Conservation (phyloP, 2,888 invertebrate species). For the Philonicus albiceps region DNA sequence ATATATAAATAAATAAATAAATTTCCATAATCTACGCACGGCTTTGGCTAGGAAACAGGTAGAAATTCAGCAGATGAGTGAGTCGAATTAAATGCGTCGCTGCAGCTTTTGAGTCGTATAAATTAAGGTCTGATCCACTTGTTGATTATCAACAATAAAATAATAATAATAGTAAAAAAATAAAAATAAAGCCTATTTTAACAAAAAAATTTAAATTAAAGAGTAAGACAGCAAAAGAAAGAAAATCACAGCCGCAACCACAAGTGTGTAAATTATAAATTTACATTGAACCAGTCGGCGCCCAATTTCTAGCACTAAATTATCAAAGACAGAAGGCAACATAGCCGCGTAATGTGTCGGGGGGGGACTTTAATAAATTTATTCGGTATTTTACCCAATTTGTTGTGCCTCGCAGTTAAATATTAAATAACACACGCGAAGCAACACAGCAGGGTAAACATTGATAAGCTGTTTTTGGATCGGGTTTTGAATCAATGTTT, state of each 20-base stretch:
- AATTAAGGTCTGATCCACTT: conserved; percentile 5
- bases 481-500: neutral
- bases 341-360: neutral
- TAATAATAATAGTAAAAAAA: neutral
- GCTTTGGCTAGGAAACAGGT: conserved; percentile 3
- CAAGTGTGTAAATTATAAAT: neutral
- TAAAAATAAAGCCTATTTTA: too few relatives aligned
- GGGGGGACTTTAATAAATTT: neutral
- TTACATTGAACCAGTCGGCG: neutral
- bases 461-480: conserved; percentile 1
- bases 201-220: neutral
- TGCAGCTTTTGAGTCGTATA: conserved; percentile 19
- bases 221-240: neutral
- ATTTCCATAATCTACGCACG: neutral
- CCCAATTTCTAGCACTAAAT: neutral
- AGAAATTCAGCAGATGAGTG: neutral
- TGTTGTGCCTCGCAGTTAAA: neutral
- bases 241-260: neutral
- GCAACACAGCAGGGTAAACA: neutral
- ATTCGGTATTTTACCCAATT: neutral
- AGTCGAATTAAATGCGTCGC: conserved; percentile 6
- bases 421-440: neutral
- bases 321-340: neutral
- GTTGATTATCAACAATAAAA: neutral
- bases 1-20: neutral